Base-by-base conservation (phyloP, 2,113 vertebrate genomes). In the Pelecanoides urinatrix region DNA sequence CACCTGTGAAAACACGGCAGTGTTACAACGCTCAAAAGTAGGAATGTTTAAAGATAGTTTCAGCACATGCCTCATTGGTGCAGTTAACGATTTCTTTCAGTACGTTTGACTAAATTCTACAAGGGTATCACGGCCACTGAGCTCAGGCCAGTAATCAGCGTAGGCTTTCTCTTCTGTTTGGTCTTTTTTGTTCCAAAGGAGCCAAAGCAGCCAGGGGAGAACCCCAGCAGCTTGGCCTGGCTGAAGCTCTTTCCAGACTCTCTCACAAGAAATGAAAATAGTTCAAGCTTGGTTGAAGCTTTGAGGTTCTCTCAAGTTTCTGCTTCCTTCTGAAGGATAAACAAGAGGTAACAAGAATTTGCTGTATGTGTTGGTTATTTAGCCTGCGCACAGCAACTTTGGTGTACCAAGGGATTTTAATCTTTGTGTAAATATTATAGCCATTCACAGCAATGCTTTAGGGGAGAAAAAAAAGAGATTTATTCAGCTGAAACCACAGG, bases 291-390 rank as follows among this genome's bases (percentile, higher is more conserved):
- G 58, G 49, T 32, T 38, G 62, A 95, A 96, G 89, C 95, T 97
- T 95, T 97, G 97, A 97, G 97, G 94, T 62, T 95, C 92, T 97
- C 95, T 97, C 95, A 95, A 94, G 81, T 97, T 97, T 96, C 97
- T 92, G 53, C 77, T 96, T 95, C 73, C 67, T 97, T 94, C 81
- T 92, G 84, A 96, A 96, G 89, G 44, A 97, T 89, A 96, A 97
- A 97, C 95, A 97, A 85, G 79, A 89, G 26, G 74, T 85, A 95
- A 94, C 58, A 94, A 94, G 86, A 94, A 94, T 95, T 80, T 91
- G 86, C 95, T 94, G 75, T 93, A 90, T 17, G 38, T 79, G 70
- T 94, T 95, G 89, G 91, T 94, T 95, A 96, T 95, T 95, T 91
- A 91, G 96, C 94, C 79, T 70, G 83, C 1, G 40, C 20, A 10